phyloP scores from a whole-genome alignment of 2,113 vertebrate genomes.

The Clarias magur region DNA sequence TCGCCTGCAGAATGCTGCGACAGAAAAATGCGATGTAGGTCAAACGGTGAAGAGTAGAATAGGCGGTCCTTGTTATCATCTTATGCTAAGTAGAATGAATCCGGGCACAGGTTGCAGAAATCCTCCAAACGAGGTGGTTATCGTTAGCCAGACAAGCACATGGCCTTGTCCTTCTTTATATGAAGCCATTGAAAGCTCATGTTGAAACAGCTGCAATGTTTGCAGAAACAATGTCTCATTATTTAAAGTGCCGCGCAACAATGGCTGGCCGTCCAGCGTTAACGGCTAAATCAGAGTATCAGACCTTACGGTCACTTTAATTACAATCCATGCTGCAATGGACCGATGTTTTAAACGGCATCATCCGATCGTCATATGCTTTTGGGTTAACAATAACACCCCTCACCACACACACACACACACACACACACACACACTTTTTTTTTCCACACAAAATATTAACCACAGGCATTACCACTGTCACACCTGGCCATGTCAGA shows the following conservation, averaged over 20 bases:
- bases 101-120: conserved; percentile 7
- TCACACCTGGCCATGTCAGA: conserved; percentile 36
- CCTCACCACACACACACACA: not conserved
- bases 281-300: conserved; percentile 33
- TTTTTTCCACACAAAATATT: conserved; percentile 29
- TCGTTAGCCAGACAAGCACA: not conserved
- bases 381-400: not conserved
- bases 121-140: conserved; percentile 34
- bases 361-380: not conserved
- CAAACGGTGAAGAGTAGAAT: conserved; percentile 84
- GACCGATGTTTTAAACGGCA: conserved; percentile 2
- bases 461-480: conserved; percentile 31
- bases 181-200: conserved; percentile 4
- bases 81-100: conserved; percentile 47
- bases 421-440: not conserved
- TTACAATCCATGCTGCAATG: conserved; percentile 22
- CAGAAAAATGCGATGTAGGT: conserved; percentile 95
- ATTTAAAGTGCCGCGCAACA: conserved; percentile 39
- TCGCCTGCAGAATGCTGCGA: conserved; percentile 92
- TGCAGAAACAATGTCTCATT: conserved; percentile 47
- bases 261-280: conserved; percentile 24
- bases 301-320: conserved; percentile 30
- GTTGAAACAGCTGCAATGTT: conserved; percentile 32
- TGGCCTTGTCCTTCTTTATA: conserved; percentile 30
- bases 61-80: conserved; percentile 83